Evolutionary conservation across 2,113 vertebrate species (phyloP).

Genomic region (Hypanus sabinus): DNA sequence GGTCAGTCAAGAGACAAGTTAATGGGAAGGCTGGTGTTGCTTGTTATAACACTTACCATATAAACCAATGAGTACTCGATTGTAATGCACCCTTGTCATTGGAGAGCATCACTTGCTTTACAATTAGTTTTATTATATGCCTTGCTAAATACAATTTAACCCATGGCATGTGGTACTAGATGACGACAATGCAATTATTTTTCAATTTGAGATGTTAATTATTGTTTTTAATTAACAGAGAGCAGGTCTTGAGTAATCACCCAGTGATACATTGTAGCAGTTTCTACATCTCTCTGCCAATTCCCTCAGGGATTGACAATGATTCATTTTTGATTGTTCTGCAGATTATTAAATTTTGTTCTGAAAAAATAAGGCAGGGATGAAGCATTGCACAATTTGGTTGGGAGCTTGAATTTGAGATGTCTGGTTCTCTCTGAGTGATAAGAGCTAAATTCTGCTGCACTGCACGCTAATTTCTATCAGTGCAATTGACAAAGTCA

Average conservation of each 20-base stretch:
- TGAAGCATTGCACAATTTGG: background rate
- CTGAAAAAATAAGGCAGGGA: background rate
- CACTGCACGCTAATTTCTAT: background rate
- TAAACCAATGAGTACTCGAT: background rate
- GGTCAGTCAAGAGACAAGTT: background rate
- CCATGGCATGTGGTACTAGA: background rate
- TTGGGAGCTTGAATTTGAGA: background rate
- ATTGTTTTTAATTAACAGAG: slow-evolving; percentile 5
- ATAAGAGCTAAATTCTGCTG: background rate
- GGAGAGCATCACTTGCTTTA: slow-evolving; percentile 17
- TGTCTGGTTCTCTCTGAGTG: background rate
- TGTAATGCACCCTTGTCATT: background rate
- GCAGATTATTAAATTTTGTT: background rate
- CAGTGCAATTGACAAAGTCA: background rate
- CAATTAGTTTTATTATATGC: slow-evolving; percentile 2
- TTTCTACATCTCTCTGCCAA: background rate
- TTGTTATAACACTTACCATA: background rate
- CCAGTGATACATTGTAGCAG: background rate
- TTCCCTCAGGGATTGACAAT: background rate
- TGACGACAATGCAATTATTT: slow-evolving; percentile 4
- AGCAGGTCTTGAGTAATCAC: background rate
- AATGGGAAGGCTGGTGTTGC: background rate
- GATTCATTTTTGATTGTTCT: background rate
- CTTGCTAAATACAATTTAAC: slow-evolving; percentile 20
- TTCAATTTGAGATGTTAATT: slow-evolving; percentile 18